A percentile compares a stretch with the other conserved stretches of the same genome.
Conservation (phyloP, 1,140 invertebrate genomes). For the Globodera ellingtonae region DNA sequence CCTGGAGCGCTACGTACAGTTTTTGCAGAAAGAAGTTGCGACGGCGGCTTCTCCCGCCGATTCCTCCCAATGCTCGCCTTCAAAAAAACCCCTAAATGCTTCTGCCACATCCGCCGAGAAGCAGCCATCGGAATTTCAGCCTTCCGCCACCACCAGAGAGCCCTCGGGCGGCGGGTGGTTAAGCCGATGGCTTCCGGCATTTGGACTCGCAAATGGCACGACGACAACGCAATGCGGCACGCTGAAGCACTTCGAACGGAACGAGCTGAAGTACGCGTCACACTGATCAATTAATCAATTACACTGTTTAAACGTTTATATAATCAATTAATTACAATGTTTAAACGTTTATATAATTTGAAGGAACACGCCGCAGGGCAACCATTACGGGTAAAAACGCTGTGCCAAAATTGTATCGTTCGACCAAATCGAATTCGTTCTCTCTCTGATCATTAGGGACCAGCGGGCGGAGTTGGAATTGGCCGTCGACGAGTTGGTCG, state of each 20-base stretch:
- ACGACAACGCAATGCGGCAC: conserved; percentile 11
- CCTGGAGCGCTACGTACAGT: conserved; percentile 92
- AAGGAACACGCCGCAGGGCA: conserved; percentile 76
- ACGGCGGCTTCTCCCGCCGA: neutral
- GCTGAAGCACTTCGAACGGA: conserved; percentile 73
- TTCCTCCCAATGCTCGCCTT: neutral
- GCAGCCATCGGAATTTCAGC: neutral
- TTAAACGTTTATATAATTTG: no score
- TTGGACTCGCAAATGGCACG: neutral
- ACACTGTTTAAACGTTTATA: no score
- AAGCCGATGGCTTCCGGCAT: neutral
- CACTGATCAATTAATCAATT: no score
- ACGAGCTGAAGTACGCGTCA: conserved; percentile 80
- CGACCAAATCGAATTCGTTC: neutral
- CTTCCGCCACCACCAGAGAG: neutral
- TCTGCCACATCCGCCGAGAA: neutral
- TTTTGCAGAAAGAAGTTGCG: conserved; percentile 78
- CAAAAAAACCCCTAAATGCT: neutral
- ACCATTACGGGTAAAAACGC: conserved; percentile 81
- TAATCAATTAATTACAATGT: no score
- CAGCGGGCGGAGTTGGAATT: conserved; percentile 87
- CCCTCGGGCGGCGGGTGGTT: conserved; percentile 3
- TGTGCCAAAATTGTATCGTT: no score
- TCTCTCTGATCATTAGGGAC: conserved; percentile 71
- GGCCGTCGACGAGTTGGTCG: conserved; percentile 79